Evolutionary conservation across 2,888 invertebrate species (phyloP), one percentile per base, ranked within the genome.

Genomic region (Liopterus haemorrhoidalis): DNA sequence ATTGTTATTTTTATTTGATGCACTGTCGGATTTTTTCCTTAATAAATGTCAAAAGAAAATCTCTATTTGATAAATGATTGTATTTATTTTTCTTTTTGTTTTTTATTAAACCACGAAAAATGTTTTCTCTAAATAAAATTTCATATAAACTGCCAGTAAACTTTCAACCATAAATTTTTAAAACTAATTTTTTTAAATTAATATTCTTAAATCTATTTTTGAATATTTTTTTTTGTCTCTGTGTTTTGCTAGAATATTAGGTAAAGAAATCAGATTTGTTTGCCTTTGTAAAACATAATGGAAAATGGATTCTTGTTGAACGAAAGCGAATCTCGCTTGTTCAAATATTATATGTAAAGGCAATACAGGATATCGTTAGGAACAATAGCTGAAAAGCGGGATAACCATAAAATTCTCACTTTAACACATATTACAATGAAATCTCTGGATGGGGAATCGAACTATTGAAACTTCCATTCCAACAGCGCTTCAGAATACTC

Each of bases 211-310:
- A 39, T 39, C 45, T 39, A 45, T 45, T 39, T 39, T 39, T 31
- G 20, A 27, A 33, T 32, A 45, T 45, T 45, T 39, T 45, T 45
- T 39, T 45, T 45, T 45, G 39, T 45, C 45, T 38, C 25, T 27
- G 27, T 32, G 33, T 33, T 36, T 38, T 27, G 32, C 39, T 45
- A 45, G 39, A 45, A 39, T 45, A 45, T 45, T 45, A 45, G 45
- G 45, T 45, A 45, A 45, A 45, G 45, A 45, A 45, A 45, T 45
- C 32, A 38, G 45, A 45, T 45, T 45, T 45, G 45, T 45, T 45
- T 45, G 45, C 45, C 39, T 45, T 45, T 39, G 45, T 25, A 45
- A 44, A 45, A 45, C 39, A 45, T 45, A 45, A 45, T 45, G 45
- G 45, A 45, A 45, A 45, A 45, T 33, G 45, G 39, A 32, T 36